Evolutionary conservation across 2,113 vertebrate genomes (phyloP), one percentile per base, ranked within the genome.

Genomic region (Catharus bicknelli): DNA sequence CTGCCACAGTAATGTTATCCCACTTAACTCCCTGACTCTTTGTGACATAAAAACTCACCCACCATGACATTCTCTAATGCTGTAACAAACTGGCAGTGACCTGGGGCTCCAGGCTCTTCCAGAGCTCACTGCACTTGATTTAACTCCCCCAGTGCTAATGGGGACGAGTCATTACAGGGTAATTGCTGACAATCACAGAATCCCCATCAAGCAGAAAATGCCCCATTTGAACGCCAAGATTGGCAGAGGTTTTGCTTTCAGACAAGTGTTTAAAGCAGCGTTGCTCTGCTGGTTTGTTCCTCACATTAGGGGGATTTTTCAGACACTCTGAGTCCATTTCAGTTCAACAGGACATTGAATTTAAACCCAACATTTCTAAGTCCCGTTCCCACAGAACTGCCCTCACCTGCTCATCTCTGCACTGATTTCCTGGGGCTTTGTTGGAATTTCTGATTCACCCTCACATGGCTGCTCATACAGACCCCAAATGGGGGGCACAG

Each of bases 1-100:
- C 77, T 61, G 74, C 50, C 88, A 92, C 57, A 87, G 69, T 26
- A 85, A 82, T 53, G 81, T 88, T 72, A 90, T 57, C 83, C 83
- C 68, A 9, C 88, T 88, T 82, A 95, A 79, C 81, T 74, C 62
- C 32, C 34, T 3, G 42, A 15, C 90, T 84, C 69, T 29, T 40
- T 29, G n/a, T 64, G 81, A 43, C 83, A 84, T 11, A 32, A 64
- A 66, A 84, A 19, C 0, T 11, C 22, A 38, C 38, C 48, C 83
- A 84, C 66, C 64, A 3, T 9, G 81, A 58, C 78, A 48, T 64
- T 30, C n/a, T 7, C 55, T 86, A n/a, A 76, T 22, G 4, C 59
- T 20, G 47, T 14, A 25, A 54, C 62, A 43, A 62, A 40, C 69
- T 32, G 61, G 66, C 26, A 11, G 57, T 38, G 88, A 55, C 67